Evolutionary conservation across 64 coral and sea anemone genomes (phyloP).

Genomic region (Actinia tenebrosa): DNA sequence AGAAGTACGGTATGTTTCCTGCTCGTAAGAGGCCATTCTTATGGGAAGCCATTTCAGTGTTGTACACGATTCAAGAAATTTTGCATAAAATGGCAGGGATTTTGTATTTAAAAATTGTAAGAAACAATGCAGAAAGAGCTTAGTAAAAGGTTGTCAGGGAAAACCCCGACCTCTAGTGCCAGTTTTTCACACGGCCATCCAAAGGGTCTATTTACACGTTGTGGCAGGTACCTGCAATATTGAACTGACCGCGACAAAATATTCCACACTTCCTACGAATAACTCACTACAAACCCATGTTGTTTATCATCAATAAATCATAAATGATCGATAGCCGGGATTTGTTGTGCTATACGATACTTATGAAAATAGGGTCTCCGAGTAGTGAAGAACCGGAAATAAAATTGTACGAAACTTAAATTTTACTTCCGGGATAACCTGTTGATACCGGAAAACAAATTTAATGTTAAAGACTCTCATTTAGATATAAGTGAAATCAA

Average conservation of each 20-base stretch:
- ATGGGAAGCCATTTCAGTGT: too few species aligned
- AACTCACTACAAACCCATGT: not conserved
- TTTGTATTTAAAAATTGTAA: too few species aligned
- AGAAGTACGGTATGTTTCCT: too few species aligned
- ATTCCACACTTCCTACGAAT: not conserved
- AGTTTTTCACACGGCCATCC: not conserved
- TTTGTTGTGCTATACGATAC: not conserved
- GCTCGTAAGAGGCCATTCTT: too few species aligned
- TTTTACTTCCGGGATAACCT: not conserved
- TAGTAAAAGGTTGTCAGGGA: too few species aligned
- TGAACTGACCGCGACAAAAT: not conserved
- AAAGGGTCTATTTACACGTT: not conserved
- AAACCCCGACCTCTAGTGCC: too few species aligned
- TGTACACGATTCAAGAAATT: too few species aligned
- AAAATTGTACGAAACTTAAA: not conserved
- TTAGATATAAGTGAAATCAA: too few species aligned
- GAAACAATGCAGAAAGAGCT: too few species aligned
- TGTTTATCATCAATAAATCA: not conserved
- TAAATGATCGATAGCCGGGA: not conserved
- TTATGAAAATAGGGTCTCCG: not conserved
- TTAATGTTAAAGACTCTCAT: too few species aligned
- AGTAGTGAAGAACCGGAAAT: not conserved
- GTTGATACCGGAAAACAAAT: not conserved
- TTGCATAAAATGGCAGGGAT: too few species aligned
- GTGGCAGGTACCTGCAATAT: not conserved